Percentiles rank a stretch among this genome's conserved stretches.
Evolutionary conservation across 2,113 vertebrate genomes (phyloP).

Genomic region (Nerophis lumbriciformis): DNA sequence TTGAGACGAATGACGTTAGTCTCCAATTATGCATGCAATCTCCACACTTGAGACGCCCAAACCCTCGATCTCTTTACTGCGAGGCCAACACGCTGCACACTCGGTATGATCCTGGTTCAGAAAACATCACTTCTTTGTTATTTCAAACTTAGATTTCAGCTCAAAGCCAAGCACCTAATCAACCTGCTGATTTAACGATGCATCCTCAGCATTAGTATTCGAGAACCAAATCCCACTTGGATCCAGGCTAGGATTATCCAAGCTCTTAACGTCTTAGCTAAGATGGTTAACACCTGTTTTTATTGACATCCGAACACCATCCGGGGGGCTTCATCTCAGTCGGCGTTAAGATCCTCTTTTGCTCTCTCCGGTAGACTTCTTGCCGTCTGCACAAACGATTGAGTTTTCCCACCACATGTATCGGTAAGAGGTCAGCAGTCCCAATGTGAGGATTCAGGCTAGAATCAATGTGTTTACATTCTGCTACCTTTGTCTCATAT

Average conservation of each 20-base stretch:
- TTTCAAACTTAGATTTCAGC: constrained; percentile 24
- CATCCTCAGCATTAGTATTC: constrained; percentile 67
- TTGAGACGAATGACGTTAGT: no score
- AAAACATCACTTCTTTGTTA: constrained; percentile 19
- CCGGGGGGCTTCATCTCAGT: constrained; percentile 33
- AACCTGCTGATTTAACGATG: constrained; percentile 43
- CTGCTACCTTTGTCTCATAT: neutral
- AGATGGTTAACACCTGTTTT: constrained; percentile 78
- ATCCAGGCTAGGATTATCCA: constrained; percentile 68
- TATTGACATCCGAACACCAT: constrained; percentile 69
- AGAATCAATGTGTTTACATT: neutral
- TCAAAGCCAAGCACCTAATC: constrained; percentile 41
- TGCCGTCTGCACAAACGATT: constrained; percentile 28
- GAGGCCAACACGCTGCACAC: no score
- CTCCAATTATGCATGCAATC: constrained; percentile 23
- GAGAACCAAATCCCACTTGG: constrained; percentile 50
- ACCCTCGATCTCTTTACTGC: no score
- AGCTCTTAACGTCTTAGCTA: constrained; percentile 70
- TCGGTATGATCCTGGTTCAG: constrained; percentile 5
- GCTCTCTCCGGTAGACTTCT: constrained; percentile 21
- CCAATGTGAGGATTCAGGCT: neutral
- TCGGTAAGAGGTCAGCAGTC: constrained; percentile 18
- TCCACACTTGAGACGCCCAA: neutral
- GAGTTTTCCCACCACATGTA: constrained; percentile 36
- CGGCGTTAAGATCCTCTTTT: constrained; percentile 47